A percentile compares a stretch with the other conserved stretches of the same genome.
Conservation (phyloP, 2,113 vertebrate species). For the Pseudopipra pipra region DNA sequence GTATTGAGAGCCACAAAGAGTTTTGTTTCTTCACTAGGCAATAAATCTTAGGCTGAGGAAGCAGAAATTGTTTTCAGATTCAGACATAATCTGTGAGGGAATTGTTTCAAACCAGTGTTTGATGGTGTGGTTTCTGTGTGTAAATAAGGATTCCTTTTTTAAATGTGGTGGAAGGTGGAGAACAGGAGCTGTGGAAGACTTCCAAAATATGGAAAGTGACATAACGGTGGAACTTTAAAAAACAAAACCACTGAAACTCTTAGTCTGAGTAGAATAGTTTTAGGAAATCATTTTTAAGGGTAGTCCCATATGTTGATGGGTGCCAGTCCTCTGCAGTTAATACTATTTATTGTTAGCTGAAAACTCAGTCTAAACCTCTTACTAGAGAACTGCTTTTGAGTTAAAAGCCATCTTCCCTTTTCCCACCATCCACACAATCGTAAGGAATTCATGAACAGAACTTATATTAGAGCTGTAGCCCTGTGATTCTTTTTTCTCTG, state of each 20-base stretch:
- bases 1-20: not conserved
- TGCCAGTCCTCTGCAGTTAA: not conserved
- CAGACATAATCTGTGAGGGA: not conserved
- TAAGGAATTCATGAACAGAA: not conserved
- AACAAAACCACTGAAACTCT: not conserved
- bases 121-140: not conserved
- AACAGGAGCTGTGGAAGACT: not conserved
- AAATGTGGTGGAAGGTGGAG: fast-evolving
- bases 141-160: not conserved
- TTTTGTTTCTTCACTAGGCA: not conserved
- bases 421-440: not conserved
- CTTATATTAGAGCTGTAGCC: not conserved
- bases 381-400: not conserved
- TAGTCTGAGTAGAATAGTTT: not conserved
- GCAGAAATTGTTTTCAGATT: not conserved
- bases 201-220: not conserved
- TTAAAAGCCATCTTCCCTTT: not conserved
- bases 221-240: not conserved
- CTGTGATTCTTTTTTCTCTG: not conserved
- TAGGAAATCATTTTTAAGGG: not conserved
- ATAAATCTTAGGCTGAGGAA: not conserved
- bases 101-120: not conserved
- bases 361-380: not conserved
- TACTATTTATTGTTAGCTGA: not conserved
- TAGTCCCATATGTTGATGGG: not conserved